A percentile compares a stretch with the other conserved stretches of the same genome.
phyloP scores from a whole-genome alignment of 2,113 vertebrate species.

The Ciconia stormi region DNA sequence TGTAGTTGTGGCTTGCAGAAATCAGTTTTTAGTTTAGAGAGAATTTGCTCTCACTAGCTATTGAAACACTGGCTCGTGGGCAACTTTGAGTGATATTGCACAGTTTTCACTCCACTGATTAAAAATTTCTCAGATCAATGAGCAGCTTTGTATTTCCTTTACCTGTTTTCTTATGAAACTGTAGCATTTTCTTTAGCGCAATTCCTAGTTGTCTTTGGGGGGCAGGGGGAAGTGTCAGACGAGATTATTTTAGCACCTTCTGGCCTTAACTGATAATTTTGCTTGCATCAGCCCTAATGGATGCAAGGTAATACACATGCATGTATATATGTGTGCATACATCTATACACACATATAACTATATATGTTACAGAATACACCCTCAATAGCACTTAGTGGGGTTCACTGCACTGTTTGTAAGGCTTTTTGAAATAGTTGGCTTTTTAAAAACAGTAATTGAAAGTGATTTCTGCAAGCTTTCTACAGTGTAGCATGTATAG shows the following conservation, averaged over 20 bases:
- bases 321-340: not conserved
- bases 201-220: not conserved
- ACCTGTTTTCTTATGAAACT: not conserved
- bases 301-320: not conserved
- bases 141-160: not conserved
- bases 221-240: not conserved
- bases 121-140: not conserved
- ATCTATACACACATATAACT: not conserved
- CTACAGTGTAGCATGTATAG: not conserved
- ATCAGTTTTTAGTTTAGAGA: slow-evolving; percentile 32
- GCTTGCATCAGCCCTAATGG: not conserved
- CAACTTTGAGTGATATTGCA: not conserved
- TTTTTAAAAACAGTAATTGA: not conserved
- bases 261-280: slow-evolving; percentile 44
- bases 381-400: not conserved
- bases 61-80: not conserved
- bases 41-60: not conserved
- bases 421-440: not conserved
- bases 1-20: slow-evolving; percentile 57
- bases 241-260: slow-evolving; percentile 35
- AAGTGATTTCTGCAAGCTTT: slow-evolving; percentile 56
- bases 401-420: slow-evolving; percentile 2
- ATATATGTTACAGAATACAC: not conserved
- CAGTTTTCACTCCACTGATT: not conserved
- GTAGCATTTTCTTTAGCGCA: not conserved